Evolutionary conservation across 2,797 vertebrate genomes (phyloP), one percentile per base, ranked within the genome.

Genomic region (Manis pentadactyla): DNA sequence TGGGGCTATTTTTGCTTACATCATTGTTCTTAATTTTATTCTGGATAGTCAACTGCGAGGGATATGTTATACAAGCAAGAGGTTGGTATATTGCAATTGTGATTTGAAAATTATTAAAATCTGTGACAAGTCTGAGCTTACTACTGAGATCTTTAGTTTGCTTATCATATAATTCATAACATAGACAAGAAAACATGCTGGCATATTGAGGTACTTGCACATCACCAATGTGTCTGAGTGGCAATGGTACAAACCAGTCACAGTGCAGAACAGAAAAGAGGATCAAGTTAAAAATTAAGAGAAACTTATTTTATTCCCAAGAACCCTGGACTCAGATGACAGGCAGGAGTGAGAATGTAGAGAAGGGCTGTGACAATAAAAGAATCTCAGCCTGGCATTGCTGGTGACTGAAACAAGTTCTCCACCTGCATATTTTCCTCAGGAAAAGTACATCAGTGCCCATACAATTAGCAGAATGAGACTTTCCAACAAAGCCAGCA

Each of bases 41-140:
- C 14, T 92, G 34, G 15, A 84, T n/a, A 87, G 46, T 86, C 55
- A 89, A 18, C 88, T 85, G 9, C 37, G 86, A 66, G 13, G 34
- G 34, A 39, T 77, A 18, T n/a, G 5, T 75, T 37, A 31, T 2
- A 42, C 8, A 96, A 84, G n/a, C 31, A 77, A 75, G 11, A 85
- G 59, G 10, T 63, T 92, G 8, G 21, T 19, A 1, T 75, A 55
- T 27, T 64, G 29, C 0, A 57, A 27, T 74, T 87, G 59, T 53
- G 27, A 63, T 75, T 34, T 46, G 25, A 84, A 81, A 94, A 84
- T 49, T 61, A 89, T 66, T 95, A 68, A 94, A 96, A 82, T 51
- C 31, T 63, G 2, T 63, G 68, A 66, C 49, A 84, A 63, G 64
- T 37, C 17, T 49, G 23, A 82, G 23, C 87, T 37, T 91, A 77